A percentile compares a stretch with the other conserved stretches of the same genome.
phyloP scores from a whole-genome alignment of 1,140 invertebrate species.

The Euura saliciscinereae region DNA sequence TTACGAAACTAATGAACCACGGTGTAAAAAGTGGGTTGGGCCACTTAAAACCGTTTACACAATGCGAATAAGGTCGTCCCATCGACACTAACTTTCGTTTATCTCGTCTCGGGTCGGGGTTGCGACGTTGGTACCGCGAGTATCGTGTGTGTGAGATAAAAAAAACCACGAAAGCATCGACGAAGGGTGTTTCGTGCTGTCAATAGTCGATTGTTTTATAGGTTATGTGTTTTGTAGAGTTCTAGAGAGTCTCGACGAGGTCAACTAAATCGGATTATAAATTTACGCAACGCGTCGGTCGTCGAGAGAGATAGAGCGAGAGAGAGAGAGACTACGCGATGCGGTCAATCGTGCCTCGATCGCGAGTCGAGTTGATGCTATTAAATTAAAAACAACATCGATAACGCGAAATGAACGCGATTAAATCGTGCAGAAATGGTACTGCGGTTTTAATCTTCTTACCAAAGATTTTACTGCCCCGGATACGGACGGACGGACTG shows the following conservation, averaged over 20 bases:
- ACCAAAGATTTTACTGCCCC: conserved; percentile 42
- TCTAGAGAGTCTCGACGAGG: conserved; percentile 36
- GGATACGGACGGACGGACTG: conserved; percentile 36
- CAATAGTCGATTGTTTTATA: conserved; percentile 13
- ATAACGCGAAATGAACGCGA: neutral
- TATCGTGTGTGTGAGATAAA: no score
- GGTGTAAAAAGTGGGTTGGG: neutral
- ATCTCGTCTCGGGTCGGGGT: no score
- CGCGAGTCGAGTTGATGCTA: neutral
- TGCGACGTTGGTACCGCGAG: no score
- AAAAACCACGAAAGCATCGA: no score
- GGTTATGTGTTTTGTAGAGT: conserved; percentile 17
- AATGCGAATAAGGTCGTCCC: no score
- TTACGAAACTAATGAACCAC: neutral
- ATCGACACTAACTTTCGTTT: no score
- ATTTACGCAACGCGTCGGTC: conserved; percentile 51
- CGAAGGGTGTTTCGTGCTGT: no score
- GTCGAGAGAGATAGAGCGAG: no score
- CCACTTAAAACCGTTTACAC: neutral
- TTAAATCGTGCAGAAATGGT: neutral
- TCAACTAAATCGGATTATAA: conserved; percentile 57
- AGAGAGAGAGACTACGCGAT: no score
- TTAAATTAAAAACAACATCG: neutral
- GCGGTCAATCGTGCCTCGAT: no score
- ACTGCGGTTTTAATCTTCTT: conserved; percentile 26